Conservation (phyloP, 2,113 vertebrate genomes). For the Acinonyx jubatus region DNA sequence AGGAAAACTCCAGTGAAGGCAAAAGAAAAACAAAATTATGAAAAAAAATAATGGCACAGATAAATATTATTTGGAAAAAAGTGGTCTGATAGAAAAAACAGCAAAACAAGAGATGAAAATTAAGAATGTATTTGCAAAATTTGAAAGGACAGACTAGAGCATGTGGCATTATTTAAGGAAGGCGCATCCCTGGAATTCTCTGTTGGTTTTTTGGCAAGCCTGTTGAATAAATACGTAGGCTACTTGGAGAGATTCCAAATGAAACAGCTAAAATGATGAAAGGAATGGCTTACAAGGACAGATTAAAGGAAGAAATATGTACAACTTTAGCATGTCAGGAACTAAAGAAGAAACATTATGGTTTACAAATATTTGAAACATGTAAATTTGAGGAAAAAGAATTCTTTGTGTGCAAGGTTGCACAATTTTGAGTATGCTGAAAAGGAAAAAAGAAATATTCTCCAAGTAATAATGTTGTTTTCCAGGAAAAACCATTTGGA, state of each 20-base stretch:
- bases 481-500: conserved; percentile 1
- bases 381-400: conserved; percentile 38
- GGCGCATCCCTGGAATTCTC: conserved; percentile 6
- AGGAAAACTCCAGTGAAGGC: neutral
- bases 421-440: neutral
- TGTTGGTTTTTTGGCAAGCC: neutral
- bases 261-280: conserved; percentile 56
- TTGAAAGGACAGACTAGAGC: neutral
- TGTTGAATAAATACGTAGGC: conserved; percentile 47
- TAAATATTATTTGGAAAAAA: neutral
- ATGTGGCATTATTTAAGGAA: neutral
- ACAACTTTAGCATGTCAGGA: conserved; percentile 31
- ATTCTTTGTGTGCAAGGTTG: neutral
- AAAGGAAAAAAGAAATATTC: neutral
- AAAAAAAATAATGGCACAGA: neutral
- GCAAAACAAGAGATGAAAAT: neutral
- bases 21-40: neutral
- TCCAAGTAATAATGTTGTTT: neutral
- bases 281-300: conserved; percentile 36
- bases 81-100: neutral
- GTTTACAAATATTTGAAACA: conserved; percentile 62
- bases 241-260: conserved; percentile 56
- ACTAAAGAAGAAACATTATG: conserved; percentile 42
- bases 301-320: conserved; percentile 44
- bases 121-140: conserved; percentile 14